Conservation (phyloP, 2,888 invertebrate genomes). For the Gari tellinella region DNA sequence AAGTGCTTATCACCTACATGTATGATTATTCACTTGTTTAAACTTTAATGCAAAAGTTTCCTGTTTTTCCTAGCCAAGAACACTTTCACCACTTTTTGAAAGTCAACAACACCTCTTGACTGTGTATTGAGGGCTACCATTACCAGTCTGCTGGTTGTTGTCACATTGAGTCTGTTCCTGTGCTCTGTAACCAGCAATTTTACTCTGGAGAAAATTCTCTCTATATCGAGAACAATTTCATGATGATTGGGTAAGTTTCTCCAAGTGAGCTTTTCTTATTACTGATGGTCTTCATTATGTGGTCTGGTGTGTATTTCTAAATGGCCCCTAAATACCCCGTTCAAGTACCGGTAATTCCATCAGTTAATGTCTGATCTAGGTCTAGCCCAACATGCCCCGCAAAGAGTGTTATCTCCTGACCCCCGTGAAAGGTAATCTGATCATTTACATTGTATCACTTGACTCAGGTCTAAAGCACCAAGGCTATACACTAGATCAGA, state of each 20-base stretch:
- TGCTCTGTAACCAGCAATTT: constrained; percentile 35
- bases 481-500: constrained; percentile 20
- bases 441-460: constrained; percentile 3
- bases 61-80: too few relatives aligned
- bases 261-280: constrained; percentile 19
- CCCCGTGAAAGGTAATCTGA: constrained; percentile 24
- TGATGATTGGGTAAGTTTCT: constrained; percentile 20
- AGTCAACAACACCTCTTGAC: too few relatives aligned
- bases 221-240: constrained; percentile 25
- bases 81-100: too few relatives aligned
- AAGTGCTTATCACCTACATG: too few relatives aligned
- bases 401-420: constrained; percentile 12
- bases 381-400: constrained; percentile 14
- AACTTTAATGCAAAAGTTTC: too few relatives aligned
- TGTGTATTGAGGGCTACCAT: constrained; percentile 16
- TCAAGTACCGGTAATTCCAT: constrained; percentile 25
- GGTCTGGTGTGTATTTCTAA: neutral
- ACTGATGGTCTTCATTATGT: constrained; percentile 16
- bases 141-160: constrained; percentile 23
- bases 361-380: constrained; percentile 6
- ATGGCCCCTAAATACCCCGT: constrained; percentile 11
- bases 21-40: too few relatives aligned
- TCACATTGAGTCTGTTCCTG: constrained; percentile 33
- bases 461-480: constrained; percentile 24
- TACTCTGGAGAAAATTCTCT: constrained; percentile 28